A percentile compares a stretch with the other conserved stretches of the same genome.
phyloP scores from a whole-genome alignment of 2,888 invertebrate species.

The Ariolimax columbianus region DNA sequence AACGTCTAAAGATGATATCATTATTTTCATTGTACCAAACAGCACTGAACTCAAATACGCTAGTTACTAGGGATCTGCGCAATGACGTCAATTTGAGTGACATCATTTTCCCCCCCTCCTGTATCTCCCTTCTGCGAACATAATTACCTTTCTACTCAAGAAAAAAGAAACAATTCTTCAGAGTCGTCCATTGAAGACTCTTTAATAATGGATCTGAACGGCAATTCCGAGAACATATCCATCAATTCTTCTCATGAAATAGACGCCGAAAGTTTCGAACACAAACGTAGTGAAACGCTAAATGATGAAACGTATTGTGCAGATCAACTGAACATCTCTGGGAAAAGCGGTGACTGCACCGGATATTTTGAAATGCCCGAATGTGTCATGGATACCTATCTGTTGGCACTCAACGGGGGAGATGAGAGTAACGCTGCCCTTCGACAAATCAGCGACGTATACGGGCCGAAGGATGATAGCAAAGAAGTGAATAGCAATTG shows the following conservation, averaged over 20 bases:
- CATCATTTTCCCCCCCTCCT: slow-evolving; percentile 28
- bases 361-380: slow-evolving; percentile 42
- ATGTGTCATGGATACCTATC: slow-evolving; percentile 36
- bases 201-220: slow-evolving; percentile 16
- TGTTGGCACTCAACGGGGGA: slow-evolving; percentile 37
- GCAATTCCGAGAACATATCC: neutral
- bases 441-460: slow-evolving; percentile 30
- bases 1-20: neutral
- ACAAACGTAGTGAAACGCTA: slow-evolving; percentile 12
- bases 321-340: slow-evolving; percentile 30
- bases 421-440: slow-evolving; percentile 40
- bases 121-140: slow-evolving; percentile 35
- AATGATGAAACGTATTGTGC: slow-evolving; percentile 34
- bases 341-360: slow-evolving; percentile 31
- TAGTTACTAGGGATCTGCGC: slow-evolving; percentile 2
- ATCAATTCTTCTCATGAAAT: slow-evolving; percentile 5
- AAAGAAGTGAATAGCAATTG: slow-evolving; percentile 23
- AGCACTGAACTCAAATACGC: neutral
- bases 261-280: neutral
- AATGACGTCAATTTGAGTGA: slow-evolving; percentile 33
- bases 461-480: slow-evolving; percentile 20
- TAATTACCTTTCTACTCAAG: slow-evolving; percentile 11
- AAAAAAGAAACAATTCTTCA: slow-evolving; percentile 7
- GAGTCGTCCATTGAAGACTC: neutral
- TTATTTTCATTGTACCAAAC: neutral